Evolutionary conservation across 1,140 invertebrate species (phyloP), one percentile per base, ranked within the genome.

Genomic region (Temnothorax longispinosus): DNA sequence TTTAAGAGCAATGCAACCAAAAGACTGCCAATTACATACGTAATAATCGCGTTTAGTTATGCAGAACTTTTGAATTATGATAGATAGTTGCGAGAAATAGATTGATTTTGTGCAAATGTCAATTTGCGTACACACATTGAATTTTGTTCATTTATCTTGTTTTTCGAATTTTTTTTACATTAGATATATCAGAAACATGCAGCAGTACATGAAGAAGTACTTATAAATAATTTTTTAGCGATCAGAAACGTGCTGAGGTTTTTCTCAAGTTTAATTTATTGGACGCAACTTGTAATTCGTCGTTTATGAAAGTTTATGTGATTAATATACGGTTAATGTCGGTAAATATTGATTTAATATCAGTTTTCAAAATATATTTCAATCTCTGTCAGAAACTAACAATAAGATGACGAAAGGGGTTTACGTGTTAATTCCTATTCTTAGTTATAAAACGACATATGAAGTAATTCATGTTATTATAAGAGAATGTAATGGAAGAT

Each of bases 1-100:
- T 75, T 74, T 54, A 44, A 82, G 54, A 64, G 18, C 47, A 21
- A 75, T 38, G 54, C 38, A 74, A 84, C 27, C 27, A 10, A 84
- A 84, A 74, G 5, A 50, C 3, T 75, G 27, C 8, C 13, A 47
- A 84, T 74, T 62, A 27, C 27, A 6, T 69, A 69, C 10, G 27
- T 52, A 52, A 72, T 35, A 44, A 13, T n/a, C 8, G 13, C 18
- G 10, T 75, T 60, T 11, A 71, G 64, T 71, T 71, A n/a, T 44
- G 21, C 35, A 56, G 15, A 81, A 54, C 27, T 56, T 56, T 54
- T 69, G 8, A 80, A 80, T 52, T 21, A 18, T 27, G 13, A 85
- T 27, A 84, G 71, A 75, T 47, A 75, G 5, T 67, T 44, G 38
- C 18, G 18, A 75, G 44, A 85, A 74, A 76, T 50, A 62, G 44